Percentiles rank a stretch among this genome's conserved stretches.
Conservation (phyloP, 1,140 invertebrate species). For the Caenorhabditis tropicalis region DNA sequence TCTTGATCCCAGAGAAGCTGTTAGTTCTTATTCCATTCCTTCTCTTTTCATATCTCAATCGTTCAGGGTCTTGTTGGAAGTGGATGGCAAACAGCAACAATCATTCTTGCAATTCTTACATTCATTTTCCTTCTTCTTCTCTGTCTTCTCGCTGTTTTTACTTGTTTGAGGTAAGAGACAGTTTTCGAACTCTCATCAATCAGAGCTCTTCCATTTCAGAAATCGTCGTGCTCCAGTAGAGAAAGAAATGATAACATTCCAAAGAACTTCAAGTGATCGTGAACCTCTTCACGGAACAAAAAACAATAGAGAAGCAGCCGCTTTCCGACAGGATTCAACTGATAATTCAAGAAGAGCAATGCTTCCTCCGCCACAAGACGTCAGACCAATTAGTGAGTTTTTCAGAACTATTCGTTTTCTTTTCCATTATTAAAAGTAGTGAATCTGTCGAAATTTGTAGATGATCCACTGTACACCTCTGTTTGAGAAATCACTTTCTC, state of each 20-base stretch:
- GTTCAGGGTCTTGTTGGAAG: conserved; percentile 64
- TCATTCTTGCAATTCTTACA: conserved; percentile 59
- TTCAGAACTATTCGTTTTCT: background rate
- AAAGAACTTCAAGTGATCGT: conserved; percentile 15
- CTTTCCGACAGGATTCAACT: background rate
- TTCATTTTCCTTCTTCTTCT: conserved; percentile 61
- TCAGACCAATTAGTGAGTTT: conserved; percentile 41
- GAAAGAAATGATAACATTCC: conserved; percentile 45
- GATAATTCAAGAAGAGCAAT: background rate
- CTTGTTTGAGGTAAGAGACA: background rate
- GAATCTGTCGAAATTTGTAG: background rate
- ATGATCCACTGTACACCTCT: conserved; percentile 31
- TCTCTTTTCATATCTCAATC: no score
- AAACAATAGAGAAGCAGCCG: background rate
- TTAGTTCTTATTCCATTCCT: conserved; percentile 18
- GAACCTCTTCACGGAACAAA: conserved; percentile 9
- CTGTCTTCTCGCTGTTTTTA: conserved; percentile 44
- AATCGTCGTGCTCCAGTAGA: conserved; percentile 4
- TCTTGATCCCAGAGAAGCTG: conserved; percentile 62
- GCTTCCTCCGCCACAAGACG: conserved; percentile 29
- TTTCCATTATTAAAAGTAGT: background rate
- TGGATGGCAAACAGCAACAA: conserved; percentile 64
- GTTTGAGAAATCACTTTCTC: background rate
- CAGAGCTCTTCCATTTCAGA: background rate
- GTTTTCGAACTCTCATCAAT: background rate